Conservation (phyloP, 35 echinoderm and acorn worm species). For the Patiria miniata region DNA sequence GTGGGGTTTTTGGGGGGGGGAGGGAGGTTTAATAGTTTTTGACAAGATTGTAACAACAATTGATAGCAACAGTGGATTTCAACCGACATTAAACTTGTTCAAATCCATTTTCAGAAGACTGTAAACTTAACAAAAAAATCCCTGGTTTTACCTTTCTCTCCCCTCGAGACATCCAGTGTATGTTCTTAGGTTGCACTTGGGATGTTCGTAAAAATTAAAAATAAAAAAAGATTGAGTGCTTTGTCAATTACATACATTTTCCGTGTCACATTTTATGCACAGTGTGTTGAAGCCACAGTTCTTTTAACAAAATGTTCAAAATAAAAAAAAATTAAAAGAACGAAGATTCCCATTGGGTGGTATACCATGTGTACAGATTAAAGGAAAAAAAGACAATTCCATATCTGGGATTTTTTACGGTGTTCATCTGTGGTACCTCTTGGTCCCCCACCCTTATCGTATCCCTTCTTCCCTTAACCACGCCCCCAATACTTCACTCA, state of each 20-base stretch:
- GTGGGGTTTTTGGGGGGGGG: too few relatives aligned
- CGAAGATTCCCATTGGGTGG: slow-evolving; percentile 10
- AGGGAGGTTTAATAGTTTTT: too few relatives aligned
- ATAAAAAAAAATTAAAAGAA: not conserved
- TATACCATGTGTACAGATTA: not conserved
- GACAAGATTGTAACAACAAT: too few relatives aligned
- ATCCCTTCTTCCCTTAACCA: not conserved
- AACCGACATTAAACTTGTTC: too few relatives aligned
- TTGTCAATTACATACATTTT: not conserved
- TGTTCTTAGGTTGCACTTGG: not conserved
- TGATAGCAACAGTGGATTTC: too few relatives aligned
- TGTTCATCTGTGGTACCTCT: not conserved
- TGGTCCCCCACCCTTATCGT: not conserved
- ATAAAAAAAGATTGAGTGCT: too few relatives aligned
- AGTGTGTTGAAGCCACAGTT: slow-evolving; percentile 19
- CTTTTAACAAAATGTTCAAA: not conserved
- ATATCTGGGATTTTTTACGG: not conserved
- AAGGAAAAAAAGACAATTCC: not conserved
- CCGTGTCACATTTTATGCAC: slow-evolving; percentile 28
- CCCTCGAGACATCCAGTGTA: too few relatives aligned
- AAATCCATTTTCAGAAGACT: too few relatives aligned
- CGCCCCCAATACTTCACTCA: not conserved
- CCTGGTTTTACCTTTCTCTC: too few relatives aligned
- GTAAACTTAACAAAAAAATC: too few relatives aligned
- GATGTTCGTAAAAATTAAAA: slow-evolving; percentile 5